These are phyloP conservation scores for Cheilosia scutellata DNA, from an alignment of 2,888 invertebrate genomes.

Conservation along the genomic window DNA sequence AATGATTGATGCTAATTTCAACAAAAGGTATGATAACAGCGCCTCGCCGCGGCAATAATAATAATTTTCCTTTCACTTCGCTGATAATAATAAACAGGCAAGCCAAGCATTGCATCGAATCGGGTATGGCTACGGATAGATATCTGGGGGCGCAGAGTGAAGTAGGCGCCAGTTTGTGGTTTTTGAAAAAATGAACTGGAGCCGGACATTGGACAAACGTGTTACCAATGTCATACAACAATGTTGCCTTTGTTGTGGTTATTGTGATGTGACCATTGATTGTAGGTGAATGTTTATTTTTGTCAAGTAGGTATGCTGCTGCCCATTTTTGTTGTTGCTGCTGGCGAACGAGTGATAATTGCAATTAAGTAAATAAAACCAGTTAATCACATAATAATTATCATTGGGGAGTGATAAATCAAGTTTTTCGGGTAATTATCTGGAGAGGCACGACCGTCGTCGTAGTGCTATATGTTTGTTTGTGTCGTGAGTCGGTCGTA, in stretches of 20 bases:
- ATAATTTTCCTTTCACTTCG: slow-evolving; percentile 75
- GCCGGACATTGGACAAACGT: slow-evolving; percentile 21
- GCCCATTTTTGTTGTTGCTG: neutral
- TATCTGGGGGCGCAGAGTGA: slow-evolving; percentile 3
- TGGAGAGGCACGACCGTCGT: slow-evolving; percentile 60
- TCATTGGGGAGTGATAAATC: slow-evolving; percentile 69
- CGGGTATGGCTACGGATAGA: neutral
- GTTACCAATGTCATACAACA: slow-evolving; percentile 59
- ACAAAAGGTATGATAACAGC: slow-evolving; percentile 74
- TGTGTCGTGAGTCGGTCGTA: slow-evolving; percentile 22
- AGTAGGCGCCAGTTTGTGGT: slow-evolving; percentile 37
- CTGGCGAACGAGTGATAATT: slow-evolving; percentile 59
- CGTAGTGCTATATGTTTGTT: slow-evolving; percentile 16
- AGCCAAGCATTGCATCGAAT: neutral
- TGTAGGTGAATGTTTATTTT: slow-evolving; percentile 39
- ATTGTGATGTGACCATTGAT: neutral
- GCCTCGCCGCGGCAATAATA: slow-evolving; percentile 71
- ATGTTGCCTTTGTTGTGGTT: slow-evolving; percentile 21
- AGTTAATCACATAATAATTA: slow-evolving; percentile 70
- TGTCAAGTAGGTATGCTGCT: slow-evolving; percentile 4
- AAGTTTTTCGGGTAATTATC: slow-evolving; percentile 62
- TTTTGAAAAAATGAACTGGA: neutral
- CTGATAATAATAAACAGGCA: slow-evolving; percentile 69
- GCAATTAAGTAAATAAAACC: slow-evolving; percentile 72
- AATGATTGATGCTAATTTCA: slow-evolving; percentile 76